A percentile compares a stretch with the other conserved stretches of the same genome.
Conservation (phyloP, 1,140 invertebrate species). For the Rhagoletis pomonella region DNA sequence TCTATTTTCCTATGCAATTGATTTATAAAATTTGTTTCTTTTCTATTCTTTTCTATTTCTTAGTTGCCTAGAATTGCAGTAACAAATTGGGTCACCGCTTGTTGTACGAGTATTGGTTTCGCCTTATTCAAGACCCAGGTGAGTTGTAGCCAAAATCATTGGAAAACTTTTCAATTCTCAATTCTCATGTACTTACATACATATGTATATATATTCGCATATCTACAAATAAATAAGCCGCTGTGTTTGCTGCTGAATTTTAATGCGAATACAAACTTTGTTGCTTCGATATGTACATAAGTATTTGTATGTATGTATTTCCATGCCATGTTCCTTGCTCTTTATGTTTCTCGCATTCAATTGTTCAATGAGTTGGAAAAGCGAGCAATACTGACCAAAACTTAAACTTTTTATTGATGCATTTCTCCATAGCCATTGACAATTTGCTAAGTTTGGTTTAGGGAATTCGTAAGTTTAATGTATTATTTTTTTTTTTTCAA, state of each 20-base stretch:
- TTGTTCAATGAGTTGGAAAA: constrained; percentile 36
- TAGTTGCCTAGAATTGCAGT: not conserved
- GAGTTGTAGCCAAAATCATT: constrained; percentile 34
- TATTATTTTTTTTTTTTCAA: not conserved
- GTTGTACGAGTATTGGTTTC: not conserved
- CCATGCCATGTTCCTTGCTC: not conserved
- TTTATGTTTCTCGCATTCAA: not conserved
- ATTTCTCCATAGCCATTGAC: constrained; percentile 29
- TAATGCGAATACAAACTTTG: not conserved
- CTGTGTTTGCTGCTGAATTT: not conserved
- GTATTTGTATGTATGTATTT: too few relatives aligned
- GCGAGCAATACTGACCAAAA: not conserved
- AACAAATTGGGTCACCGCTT: constrained; percentile 38
- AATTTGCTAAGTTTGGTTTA: constrained; percentile 17
- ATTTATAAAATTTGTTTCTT: not conserved
- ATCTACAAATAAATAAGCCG: not conserved
- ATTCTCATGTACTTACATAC: not conserved
- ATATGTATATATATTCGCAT: not conserved
- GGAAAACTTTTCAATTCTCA: not conserved
- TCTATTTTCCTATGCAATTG: not conserved
- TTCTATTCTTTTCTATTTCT: not conserved
- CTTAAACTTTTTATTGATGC: constrained; percentile 29
- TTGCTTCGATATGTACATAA: too few relatives aligned
- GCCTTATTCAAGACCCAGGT: constrained; percentile 11
- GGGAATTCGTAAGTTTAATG: constrained; percentile 18